phyloP scores from a whole-genome alignment of 2,797 vertebrate species.

The Aldrovandia affinis region DNA sequence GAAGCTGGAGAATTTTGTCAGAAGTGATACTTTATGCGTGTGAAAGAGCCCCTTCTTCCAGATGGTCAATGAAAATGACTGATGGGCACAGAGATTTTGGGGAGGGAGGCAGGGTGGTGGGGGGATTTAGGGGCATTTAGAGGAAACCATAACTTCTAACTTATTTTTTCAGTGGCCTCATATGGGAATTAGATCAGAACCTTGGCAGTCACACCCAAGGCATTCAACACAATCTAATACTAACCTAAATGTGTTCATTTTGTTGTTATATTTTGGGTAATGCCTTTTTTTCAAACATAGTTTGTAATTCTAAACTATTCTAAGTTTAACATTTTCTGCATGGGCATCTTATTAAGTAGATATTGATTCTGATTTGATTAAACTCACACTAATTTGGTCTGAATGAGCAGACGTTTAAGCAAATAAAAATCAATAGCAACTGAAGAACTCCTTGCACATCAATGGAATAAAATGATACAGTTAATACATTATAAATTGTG shows the following conservation, averaged over 20 bases:
- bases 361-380: constrained; percentile 84
- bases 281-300: background rate
- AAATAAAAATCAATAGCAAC: constrained; percentile 81
- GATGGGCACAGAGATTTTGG: constrained; percentile 61
- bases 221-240: background rate
- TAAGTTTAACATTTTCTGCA: constrained; percentile 40
- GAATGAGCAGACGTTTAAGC: constrained; percentile 82
- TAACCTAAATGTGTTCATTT: too few relatives aligned
- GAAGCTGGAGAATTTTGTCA: constrained; percentile 46
- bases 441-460: constrained; percentile 73
- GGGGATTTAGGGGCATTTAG: constrained; percentile 29
- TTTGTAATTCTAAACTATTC: constrained; percentile 9
- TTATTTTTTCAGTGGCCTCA: constrained; percentile 54
- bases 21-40: constrained; percentile 74
- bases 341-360: constrained; percentile 71
- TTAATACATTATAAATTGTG: constrained; percentile 33
- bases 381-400: constrained; percentile 82
- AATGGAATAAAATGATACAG: constrained; percentile 21
- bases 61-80: constrained; percentile 77
- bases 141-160: constrained; percentile 48
- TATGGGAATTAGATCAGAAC: constrained; percentile 62
- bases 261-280: background rate
- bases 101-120: constrained; percentile 49
- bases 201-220: constrained; percentile 28
- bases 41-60: constrained; percentile 66